Evolutionary conservation across 2,888 invertebrate species (phyloP).

Genomic region (Chironomus tentans): DNA sequence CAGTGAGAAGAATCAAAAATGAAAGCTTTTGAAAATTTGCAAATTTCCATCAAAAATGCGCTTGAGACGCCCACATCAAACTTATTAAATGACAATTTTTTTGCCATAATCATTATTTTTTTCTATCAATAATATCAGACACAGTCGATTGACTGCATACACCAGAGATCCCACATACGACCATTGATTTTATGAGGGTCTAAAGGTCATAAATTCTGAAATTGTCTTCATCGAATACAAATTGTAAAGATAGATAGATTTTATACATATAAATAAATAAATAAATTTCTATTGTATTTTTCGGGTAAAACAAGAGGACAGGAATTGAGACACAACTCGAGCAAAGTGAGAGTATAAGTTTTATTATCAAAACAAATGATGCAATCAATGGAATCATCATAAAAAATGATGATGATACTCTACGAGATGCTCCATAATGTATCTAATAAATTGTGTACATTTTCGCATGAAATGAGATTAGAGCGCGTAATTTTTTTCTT

Average conservation of each 20-base stretch:
- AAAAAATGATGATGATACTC: background rate
- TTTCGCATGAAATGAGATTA: background rate
- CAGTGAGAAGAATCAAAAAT: too few species aligned
- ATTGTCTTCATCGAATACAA: background rate
- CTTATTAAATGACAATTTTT: too few species aligned
- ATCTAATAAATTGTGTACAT: background rate
- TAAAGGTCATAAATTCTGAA: conserved; percentile 11
- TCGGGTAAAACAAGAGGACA: too few species aligned
- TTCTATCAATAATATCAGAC: background rate
- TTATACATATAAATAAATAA: too few species aligned
- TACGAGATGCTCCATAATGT: background rate
- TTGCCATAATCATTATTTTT: background rate
- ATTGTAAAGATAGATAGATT: too few species aligned
- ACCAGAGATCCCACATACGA: background rate
- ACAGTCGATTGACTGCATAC: conserved; percentile 6
- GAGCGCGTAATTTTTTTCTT: too few species aligned
- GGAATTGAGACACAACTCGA: background rate
- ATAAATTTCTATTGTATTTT: too few species aligned
- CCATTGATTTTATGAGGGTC: conserved; percentile 17
- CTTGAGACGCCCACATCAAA: too few species aligned
- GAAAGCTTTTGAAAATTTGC: too few species aligned
- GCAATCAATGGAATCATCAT: conserved; percentile 7
- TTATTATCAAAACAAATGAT: conserved; percentile 20
- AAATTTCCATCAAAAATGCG: too few species aligned
- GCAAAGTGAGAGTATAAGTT: background rate